Evolutionary conservation across 92 coral and sea anemone genomes (phyloP).

Genomic region (Blastomussa wellsi): DNA sequence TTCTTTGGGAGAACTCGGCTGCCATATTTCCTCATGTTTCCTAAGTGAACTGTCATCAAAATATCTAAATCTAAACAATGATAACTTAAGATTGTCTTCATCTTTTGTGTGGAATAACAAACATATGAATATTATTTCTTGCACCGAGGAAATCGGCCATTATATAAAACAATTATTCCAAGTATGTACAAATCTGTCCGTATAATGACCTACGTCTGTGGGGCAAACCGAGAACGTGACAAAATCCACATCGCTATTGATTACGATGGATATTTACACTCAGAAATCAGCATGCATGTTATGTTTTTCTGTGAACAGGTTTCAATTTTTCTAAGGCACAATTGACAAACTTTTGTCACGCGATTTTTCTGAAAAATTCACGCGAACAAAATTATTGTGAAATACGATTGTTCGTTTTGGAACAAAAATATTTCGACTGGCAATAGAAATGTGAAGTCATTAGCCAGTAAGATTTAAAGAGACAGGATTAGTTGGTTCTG

Average conservation of each 20-base stretch:
- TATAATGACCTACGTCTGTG: constrained; percentile 4
- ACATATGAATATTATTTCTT: not conserved
- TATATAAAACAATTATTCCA: constrained; percentile 20
- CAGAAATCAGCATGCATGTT: not conserved
- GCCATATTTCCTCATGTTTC: not conserved
- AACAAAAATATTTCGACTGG: not conserved
- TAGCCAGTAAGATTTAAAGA: not conserved
- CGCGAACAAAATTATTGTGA: not conserved
- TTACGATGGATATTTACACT: not conserved
- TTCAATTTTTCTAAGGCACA: not conserved
- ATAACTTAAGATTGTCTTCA: not conserved
- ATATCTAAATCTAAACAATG: not conserved
- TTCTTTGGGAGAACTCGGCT: not conserved
- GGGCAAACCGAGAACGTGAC: not conserved
- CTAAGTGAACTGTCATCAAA: not conserved
- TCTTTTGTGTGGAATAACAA: not conserved
- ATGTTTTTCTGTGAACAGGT: not conserved
- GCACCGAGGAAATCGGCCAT: not conserved
- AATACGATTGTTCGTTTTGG: not conserved
- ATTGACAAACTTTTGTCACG: constrained; percentile 2
- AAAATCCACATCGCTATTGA: not conserved
- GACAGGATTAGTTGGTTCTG: not conserved
- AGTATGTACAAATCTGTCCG: not conserved
- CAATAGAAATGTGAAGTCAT: not conserved
- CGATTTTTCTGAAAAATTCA: not conserved